Evolutionary conservation across 1,140 invertebrate genomes (phyloP).

Genomic region (Proales similis): DNA sequence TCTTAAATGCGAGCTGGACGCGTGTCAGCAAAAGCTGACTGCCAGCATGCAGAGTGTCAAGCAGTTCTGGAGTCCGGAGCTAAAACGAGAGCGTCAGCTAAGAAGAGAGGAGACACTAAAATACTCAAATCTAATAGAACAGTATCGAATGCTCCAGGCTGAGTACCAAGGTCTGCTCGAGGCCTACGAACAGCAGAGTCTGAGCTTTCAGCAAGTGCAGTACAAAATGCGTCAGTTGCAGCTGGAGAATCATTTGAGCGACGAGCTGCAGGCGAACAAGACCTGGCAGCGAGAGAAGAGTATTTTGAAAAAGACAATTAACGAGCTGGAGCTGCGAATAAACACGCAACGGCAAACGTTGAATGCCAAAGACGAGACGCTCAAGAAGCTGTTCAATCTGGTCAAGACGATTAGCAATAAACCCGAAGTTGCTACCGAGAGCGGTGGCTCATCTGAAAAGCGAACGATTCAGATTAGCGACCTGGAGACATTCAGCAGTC

Average conservation of each 20-base stretch:
- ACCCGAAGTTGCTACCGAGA: not conserved
- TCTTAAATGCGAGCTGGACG: constrained; percentile 21
- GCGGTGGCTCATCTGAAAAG: constrained; percentile 37
- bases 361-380: constrained; percentile 87
- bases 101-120: constrained; percentile 95
- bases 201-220: constrained; percentile 9
- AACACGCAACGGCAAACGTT: constrained; percentile 96
- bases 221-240: constrained; percentile 78
- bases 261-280: constrained; percentile 54
- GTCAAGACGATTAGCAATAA: constrained; percentile 66
- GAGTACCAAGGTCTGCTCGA: constrained; percentile 51
- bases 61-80: constrained; percentile 97
- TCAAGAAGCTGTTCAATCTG: constrained; percentile 97
- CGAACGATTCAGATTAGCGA: no score
- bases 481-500: no score
- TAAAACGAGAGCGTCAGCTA: constrained; percentile 91
- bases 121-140: constrained; percentile 64
- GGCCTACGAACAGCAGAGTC: constrained; percentile 19
- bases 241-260: constrained; percentile 64
- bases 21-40: constrained; percentile 62
- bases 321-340: constrained; percentile 82
- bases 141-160: constrained; percentile 76
- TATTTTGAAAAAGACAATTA: constrained; percentile 62
- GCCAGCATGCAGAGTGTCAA: constrained; percentile 99
- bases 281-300: constrained; percentile 86